Evolutionary conservation across 2,888 invertebrate genomes (phyloP).

Genomic region (Dichetophora obliterata): DNA sequence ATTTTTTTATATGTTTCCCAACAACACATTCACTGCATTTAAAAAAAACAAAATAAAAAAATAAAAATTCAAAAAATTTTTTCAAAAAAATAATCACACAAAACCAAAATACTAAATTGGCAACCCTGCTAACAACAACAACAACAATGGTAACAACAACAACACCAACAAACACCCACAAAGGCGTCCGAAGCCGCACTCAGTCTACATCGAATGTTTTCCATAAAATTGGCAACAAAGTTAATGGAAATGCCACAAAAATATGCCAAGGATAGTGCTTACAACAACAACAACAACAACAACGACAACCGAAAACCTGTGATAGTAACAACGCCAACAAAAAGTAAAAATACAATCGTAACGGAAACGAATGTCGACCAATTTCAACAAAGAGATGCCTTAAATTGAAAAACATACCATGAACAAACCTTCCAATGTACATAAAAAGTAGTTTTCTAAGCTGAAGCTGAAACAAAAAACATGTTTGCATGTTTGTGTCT

Average conservation of each 20-base stretch:
- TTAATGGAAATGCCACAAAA: slow-evolving; percentile 54
- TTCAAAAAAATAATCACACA: slow-evolving; percentile 12
- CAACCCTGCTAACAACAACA: slow-evolving; percentile 49
- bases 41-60: slow-evolving; percentile 22
- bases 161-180: slow-evolving; percentile 49
- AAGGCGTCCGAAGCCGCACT: slow-evolving; percentile 79
- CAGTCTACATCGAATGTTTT: slow-evolving; percentile 81
- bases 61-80: slow-evolving; percentile 26
- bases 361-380: too few relatives aligned
- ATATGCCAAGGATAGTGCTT: background rate
- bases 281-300: slow-evolving; percentile 11
- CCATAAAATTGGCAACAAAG: slow-evolving; percentile 73
- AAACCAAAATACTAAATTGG: background rate
- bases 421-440: slow-evolving; percentile 33
- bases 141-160: slow-evolving; percentile 51
- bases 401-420: slow-evolving; percentile 1
- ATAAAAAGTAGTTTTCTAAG: slow-evolving; percentile 6
- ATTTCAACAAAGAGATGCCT: background rate
- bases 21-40: slow-evolving; percentile 40
- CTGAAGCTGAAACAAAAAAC: background rate
- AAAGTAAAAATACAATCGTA: background rate
- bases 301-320: slow-evolving; percentile 44
- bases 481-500: slow-evolving; percentile 24
- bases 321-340: slow-evolving; percentile 30
- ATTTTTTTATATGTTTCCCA: slow-evolving; percentile 43